Percentiles rank a stretch among this genome's conserved stretches.
These are phyloP conservation scores for rat (Rattus norvegicus) DNA, from an alignment of 2,113 vertebrate species.

Conservation along the genomic window DNA sequence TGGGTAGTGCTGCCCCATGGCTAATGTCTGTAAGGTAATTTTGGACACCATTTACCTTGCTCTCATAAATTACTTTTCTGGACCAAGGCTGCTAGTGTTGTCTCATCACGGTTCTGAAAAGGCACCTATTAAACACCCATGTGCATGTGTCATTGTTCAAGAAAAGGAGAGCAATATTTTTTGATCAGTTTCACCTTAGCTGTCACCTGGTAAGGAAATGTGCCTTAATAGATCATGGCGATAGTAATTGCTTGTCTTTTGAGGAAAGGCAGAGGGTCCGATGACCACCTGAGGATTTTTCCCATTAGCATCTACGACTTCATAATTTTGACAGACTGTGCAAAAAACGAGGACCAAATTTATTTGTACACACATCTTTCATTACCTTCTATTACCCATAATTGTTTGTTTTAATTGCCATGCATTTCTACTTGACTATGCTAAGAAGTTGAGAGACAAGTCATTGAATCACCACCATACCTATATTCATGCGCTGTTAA, in stretches of 20 bases:
- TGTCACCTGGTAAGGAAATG: slow-evolving; percentile 77
- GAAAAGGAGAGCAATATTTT: slow-evolving; percentile 74
- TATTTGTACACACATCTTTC: background rate
- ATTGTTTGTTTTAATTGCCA: slow-evolving; percentile 24
- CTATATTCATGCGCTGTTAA: background rate
- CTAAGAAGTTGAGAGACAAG: slow-evolving; percentile 27
- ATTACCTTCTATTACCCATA: background rate
- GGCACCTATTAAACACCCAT: slow-evolving; percentile 66
- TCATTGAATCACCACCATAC: background rate
- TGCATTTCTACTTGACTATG: slow-evolving; percentile 22
- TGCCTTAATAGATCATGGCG: slow-evolving; percentile 75
- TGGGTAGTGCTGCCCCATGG: background rate
- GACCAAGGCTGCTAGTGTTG: slow-evolving; percentile 62
- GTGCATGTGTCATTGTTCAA: slow-evolving; percentile 75
- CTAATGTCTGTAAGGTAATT: slow-evolving; percentile 61
- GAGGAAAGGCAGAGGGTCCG: slow-evolving; percentile 49
- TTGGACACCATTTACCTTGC: slow-evolving; percentile 49
- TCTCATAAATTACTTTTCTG: slow-evolving; percentile 73
- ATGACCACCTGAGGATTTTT: slow-evolving; percentile 60
- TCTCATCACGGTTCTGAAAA: slow-evolving; percentile 63
- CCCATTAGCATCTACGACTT: background rate
- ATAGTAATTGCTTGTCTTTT: slow-evolving; percentile 77
- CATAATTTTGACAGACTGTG: slow-evolving; percentile 43
- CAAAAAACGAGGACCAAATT: background rate
- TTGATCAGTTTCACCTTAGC: slow-evolving; percentile 70